Evolutionary conservation across 2,113 vertebrate genomes (phyloP).

Genomic region (Hippocampus abdominalis): DNA sequence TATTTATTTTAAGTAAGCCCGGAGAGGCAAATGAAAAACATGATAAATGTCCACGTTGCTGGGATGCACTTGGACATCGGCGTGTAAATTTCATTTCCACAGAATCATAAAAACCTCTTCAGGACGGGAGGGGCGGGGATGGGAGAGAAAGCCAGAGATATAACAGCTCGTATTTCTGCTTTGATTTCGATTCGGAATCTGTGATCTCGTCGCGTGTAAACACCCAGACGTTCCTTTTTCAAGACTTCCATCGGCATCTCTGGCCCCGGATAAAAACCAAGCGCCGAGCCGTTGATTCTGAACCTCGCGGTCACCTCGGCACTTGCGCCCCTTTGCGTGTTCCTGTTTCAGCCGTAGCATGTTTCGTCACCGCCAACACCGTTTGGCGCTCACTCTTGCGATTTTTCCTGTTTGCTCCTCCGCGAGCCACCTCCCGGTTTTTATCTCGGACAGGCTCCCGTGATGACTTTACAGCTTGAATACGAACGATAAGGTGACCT

Average conservation of each 20-base stretch:
- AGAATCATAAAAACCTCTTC: constrained; percentile 1
- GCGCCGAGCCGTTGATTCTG: background rate
- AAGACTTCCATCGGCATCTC: background rate
- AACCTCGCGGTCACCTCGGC: background rate
- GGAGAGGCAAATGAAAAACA: background rate
- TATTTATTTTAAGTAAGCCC: background rate
- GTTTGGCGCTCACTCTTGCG: too few relatives aligned
- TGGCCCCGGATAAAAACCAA: background rate
- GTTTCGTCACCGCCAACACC: background rate
- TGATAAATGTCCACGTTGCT: background rate
- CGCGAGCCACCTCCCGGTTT: background rate
- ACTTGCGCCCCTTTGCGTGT: background rate
- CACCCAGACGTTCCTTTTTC: background rate
- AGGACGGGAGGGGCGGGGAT: background rate
- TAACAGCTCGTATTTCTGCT: background rate
- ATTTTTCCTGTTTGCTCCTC: background rate
- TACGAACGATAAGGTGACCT: background rate
- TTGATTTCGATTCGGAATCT: background rate
- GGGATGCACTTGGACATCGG: background rate
- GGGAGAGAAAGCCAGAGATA: background rate
- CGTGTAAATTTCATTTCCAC: background rate
- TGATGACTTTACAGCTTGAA: constrained; percentile 19
- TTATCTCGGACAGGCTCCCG: background rate
- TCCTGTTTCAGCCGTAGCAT: background rate
- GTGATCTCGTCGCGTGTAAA: background rate